Evolutionary conservation across 2,797 vertebrate species (phyloP).

Genomic region (Pangasius mekongensis): DNA sequence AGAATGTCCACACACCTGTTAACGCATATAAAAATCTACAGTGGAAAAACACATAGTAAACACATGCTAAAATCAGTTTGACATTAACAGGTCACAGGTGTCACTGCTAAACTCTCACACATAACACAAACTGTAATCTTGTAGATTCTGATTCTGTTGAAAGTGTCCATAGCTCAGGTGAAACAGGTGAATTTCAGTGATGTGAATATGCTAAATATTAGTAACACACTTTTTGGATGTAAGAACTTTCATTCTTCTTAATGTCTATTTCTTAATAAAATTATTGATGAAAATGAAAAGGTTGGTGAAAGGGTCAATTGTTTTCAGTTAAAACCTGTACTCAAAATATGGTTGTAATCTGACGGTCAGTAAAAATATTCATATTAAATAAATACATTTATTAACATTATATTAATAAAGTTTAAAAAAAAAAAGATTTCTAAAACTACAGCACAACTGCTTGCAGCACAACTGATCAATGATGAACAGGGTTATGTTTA

Average conservation of each 20-base stretch:
- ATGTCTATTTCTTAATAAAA: not conserved
- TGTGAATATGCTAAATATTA: not conserved
- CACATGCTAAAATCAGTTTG: not conserved
- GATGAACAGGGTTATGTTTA: not conserved
- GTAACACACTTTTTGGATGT: not conserved
- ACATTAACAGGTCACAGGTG: not conserved
- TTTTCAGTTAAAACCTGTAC: not conserved
- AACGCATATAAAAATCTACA: not conserved
- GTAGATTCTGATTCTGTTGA: too few relatives aligned
- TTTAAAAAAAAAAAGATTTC: not conserved
- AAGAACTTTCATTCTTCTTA: not conserved
- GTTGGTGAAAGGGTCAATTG: not conserved
- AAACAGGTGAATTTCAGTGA: not conserved
- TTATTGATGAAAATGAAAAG: not conserved
- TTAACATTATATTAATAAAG: not conserved
- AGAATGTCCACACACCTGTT: not conserved
- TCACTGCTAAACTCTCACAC: not conserved
- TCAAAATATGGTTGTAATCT: not conserved
- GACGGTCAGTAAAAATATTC: not conserved
- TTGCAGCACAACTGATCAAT: not conserved
- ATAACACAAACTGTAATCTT: too few relatives aligned
- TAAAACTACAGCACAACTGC: not conserved
- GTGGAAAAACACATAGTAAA: not conserved
- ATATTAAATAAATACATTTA: not conserved
- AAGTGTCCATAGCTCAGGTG: not conserved